These are phyloP conservation scores for Antheraea mylitta DNA, from an alignment of 1,140 invertebrate species.

Conservation along the genomic window DNA sequence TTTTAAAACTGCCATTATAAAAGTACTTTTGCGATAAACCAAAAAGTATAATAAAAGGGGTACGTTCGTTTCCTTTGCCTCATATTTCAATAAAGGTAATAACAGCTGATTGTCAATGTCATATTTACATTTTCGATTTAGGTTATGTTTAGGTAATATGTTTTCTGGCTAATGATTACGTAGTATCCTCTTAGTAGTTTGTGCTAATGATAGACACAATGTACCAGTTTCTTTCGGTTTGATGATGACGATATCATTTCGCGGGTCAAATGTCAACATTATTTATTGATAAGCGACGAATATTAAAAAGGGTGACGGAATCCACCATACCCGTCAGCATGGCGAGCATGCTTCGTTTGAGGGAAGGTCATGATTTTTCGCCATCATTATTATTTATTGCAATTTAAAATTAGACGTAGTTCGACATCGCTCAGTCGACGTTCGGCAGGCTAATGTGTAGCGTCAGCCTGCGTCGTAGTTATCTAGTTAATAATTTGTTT, in stretches of 20 bases:
- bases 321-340: neutral
- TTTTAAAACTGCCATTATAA: neutral
- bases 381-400: slow-evolving; percentile 31
- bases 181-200: too few species aligned
- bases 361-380: slow-evolving; percentile 38
- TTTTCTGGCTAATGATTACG: neutral
- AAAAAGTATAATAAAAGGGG: too few species aligned
- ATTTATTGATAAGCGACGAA: neutral
- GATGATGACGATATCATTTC: slow-evolving; percentile 6
- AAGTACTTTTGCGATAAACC: neutral
- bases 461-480: slow-evolving; percentile 37
- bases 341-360: neutral
- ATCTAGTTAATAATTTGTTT: slow-evolving; percentile 40
- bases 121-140: slow-evolving; percentile 23
- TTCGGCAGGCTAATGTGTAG: slow-evolving; percentile 45
- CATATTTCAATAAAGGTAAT: neutral
- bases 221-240: slow-evolving; percentile 8
- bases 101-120: slow-evolving; percentile 8
- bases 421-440: slow-evolving; percentile 11
- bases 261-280: neutral
- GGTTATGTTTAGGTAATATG: slow-evolving; percentile 40
- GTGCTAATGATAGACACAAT: neutral
- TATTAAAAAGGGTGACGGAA: neutral
- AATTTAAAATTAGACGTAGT: neutral
- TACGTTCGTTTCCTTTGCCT: neutral